phyloP scores from a whole-genome alignment of 1,140 invertebrate species.

The Caerostris extrusa region DNA sequence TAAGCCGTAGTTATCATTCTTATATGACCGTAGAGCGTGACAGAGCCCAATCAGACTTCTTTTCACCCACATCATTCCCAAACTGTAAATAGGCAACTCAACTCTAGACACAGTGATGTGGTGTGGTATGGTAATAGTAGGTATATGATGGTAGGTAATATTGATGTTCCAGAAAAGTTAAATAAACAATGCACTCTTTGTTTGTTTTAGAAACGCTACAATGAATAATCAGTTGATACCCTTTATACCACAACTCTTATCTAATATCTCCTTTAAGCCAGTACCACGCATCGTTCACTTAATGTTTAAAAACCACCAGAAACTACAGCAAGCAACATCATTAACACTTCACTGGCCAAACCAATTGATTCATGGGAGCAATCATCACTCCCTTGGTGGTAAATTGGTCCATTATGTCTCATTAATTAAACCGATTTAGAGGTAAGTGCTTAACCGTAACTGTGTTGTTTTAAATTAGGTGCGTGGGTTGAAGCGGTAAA shows the following conservation, averaged over 20 bases:
- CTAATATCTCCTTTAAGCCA: not conserved
- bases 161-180: no score
- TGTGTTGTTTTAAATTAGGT: not conserved
- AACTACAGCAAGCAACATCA: not conserved
- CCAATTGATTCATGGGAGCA: not conserved
- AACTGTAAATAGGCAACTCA: no score
- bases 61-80: no score
- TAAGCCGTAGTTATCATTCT: no score
- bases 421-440: not conserved
- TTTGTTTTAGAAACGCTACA: no score
- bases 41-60: no score
- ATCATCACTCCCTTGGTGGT: not conserved
- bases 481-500: no score
- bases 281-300: not conserved
- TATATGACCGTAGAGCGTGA: no score
- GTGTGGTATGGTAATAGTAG: no score
- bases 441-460: not conserved
- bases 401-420: not conserved
- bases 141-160: no score
- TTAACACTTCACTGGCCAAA: not conserved
- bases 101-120: no score
- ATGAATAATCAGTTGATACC: not conserved
- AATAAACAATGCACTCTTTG: no score
- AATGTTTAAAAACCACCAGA: not conserved
- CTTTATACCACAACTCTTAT: not conserved